Base-by-base conservation (phyloP, 2,888 invertebrate species). In the Caenorhabditis sinica region DNA sequence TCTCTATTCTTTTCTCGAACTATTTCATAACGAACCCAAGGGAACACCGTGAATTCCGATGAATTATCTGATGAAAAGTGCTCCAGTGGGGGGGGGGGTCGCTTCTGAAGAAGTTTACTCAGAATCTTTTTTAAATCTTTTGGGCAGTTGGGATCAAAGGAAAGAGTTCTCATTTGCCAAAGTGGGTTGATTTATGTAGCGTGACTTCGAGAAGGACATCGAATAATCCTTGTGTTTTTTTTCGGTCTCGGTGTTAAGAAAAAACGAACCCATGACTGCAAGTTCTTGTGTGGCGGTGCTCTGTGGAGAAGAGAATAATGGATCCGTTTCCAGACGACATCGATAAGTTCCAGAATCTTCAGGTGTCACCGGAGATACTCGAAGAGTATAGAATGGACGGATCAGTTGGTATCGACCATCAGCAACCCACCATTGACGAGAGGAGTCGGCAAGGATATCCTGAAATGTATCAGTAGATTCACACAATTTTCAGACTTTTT, bases 391-490 rank as follows among this genome's bases (percentile, higher is more conserved):
- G 85, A 92, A 92, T 28, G 92, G 92, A 23, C 85, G 81, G 13
- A 89, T 82, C 23, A 92, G 87, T 63, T 89, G 80, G 74, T 87
- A 91, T 11, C 91, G 83, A 11, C 84, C 82, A 28, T 90, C 90
- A 11, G 90, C 86, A n/a, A 92, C 91, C 92, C 92, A 92, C 90
- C 92, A 92, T 79, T 92, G 91, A 28, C 89, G 79, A n/a, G 89
- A 86, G 0, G 89, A 83, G 60, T 90, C 90, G 15, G 85, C 86
- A n/a, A 86, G 65, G 0, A 87, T 66, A 71, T 89, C 86, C 89
- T 90, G 88, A 20, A 90, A 88, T 17, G 13, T 36, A 66, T 53
- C 25, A 23, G 28, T 23, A 23, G 1, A 28, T 9, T 28, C 9
- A 28, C 15, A 28, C 15, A 23, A 53, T 23, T 23, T 53, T 25